Evolutionary conservation across 2,113 vertebrate species (phyloP), one percentile per base, ranked within the genome.

Genomic region (Asarcornis scutulata): DNA sequence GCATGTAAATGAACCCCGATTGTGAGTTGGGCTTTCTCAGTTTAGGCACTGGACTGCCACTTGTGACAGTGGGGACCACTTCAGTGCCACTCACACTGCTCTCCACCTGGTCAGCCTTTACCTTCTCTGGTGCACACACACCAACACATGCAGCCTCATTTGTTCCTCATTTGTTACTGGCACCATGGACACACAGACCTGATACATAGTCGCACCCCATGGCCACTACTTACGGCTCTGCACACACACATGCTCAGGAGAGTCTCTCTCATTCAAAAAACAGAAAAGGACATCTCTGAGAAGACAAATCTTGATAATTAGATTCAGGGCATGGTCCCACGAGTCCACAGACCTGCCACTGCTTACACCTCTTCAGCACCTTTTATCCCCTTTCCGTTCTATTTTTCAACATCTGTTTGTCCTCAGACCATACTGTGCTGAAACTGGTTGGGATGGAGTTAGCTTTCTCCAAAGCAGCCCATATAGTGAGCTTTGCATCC

Each of bases 81-180:
- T 6, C 23, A 42, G 13, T 29, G 2, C 8, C 2, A 2, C 8
- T 29, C 2, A 0, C 1, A 10, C 7, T 0, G 0, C 2, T 56
- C 18, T 17, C 18, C 0, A 0, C 20, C 22, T 38, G 4, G 13
- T 18, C 3, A 7, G 23, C 44, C 13, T 38, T 9, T 32, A 32
- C 3, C 2, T 63, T 68, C 7, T 0, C 31, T 38, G 12, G 9
- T 32, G 36, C 25, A 20, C 58, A 48, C 20, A 50, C 13, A 18
- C 7, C 3, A 1, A 17, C 8, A 31, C 34, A 32, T 0, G 1
- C 17, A 66, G 6, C 1, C 6, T 0, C 3, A 1, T 8, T 53
- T 7, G 22, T 5, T 75, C 7, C 20, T 18, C 44, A 44, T 44
- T 44, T 25, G 34, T 29, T 26, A 18, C 34, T 88, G 38, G 34